Base-by-base conservation (phyloP, 2,113 vertebrate genomes). In the Sula dactylatra region DNA sequence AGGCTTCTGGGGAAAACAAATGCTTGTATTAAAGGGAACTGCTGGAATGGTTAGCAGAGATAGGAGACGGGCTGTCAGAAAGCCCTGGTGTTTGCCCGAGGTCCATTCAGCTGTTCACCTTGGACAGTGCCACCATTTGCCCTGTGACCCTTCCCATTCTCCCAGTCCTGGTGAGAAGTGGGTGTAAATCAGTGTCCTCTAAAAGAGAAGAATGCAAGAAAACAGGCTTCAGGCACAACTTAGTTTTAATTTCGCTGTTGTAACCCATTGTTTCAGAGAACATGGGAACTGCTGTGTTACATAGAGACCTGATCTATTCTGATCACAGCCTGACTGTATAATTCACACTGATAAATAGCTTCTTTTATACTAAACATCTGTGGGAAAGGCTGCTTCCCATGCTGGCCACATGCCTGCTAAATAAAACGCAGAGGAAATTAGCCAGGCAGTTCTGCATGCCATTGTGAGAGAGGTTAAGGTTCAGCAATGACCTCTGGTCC, bases 341-440 rank as follows among this genome's bases (percentile, higher is more conserved):
- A 91, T 89, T 89, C 86, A 6, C 78, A 72, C 82, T 80, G 94
- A 79, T 78, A 96, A 97, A 97, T 91, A 94, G 79, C 66, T 94
- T 92, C 78, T 94, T 96, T 97, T 91, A 56, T 96, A 29, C 78
- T 70, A 90, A 96, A 97, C 96, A 97, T 95, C 96, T 96, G 95
- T 94, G 96, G 95, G 93, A 92, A 97, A 96, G 82, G 71, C 94
- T 83, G 92, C 88, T 97, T 96, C 96, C 94, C 94, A 90, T 88
- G 94, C 96, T 94, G 95, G 96, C 95, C 91, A 88, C 90, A 87
- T 90, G 91, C 74, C 91, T 94, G 95, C 93, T 95, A 95, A 97
- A 95, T 94, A 97, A 98, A 97, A 91, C 94, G 54, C 82, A 86
- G 95, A 97, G 97, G 97, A 97, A 97, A 97, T 96, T 95, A 89